Base-by-base conservation (phyloP, 2,888 invertebrate species). In the Chrysina gloriosa region DNA sequence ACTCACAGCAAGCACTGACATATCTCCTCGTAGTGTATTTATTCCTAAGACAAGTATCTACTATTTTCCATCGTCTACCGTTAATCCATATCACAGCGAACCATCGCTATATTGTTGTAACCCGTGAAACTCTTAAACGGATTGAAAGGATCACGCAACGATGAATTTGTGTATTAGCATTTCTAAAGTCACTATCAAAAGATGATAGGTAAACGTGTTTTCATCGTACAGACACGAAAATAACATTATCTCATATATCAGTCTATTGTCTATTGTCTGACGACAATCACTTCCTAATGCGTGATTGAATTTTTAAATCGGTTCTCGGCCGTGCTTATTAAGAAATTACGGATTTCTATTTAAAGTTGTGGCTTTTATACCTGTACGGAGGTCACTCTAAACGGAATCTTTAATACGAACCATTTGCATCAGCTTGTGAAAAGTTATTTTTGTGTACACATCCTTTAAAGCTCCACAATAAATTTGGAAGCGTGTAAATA, bases 241-340 rank as follows among this genome's bases (percentile, higher is more conserved):
- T 58, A 65, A 61, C 68, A 71, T 67, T 71, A 70, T 71, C 71
- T 71, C 64, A 47, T 67, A 64, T 61, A 70, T 71, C 69, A 50
- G 68, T 34, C 67, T 61, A 75, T 75, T 75, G 75, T 75, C 72
- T 73, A 75, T 75, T 75, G 73, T 72, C 72, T 73, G 73, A 72
- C 69, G 70, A 71, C 73, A 69, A 73, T 74, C 72, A 70, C 73
- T 75, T 75, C 75, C 73, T 75, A 75, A 75, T 75, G 72, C 75
- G 75, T 74, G 75, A 71, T 73, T 71, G 65, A 68, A 71, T 74
- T 71, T 72, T 73, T 71, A 68, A 66, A 48, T 29, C 52, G 45
- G 21, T 29, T 45, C 6, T 50, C 27, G 5, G 27, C 50, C 14
- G 19, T 47, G 47, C 23, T 7, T 27, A 50, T 50, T 50, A 29